Percentiles rank a stretch among this genome's conserved stretches.
Conservation (phyloP, 2,797 vertebrate genomes). For the Cirrhinus mrigala region DNA sequence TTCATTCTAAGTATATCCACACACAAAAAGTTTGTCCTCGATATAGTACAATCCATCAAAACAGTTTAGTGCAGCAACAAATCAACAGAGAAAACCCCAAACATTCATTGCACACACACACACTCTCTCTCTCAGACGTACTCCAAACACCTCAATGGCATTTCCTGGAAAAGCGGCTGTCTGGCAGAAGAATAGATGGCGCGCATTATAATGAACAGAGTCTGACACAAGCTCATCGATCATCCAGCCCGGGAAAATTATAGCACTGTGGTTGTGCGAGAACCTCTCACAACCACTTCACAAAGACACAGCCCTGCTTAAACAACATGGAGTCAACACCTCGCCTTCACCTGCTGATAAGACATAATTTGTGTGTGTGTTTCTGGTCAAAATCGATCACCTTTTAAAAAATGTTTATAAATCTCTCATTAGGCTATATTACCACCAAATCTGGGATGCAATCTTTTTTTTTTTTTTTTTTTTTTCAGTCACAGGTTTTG, state of each 20-base stretch:
- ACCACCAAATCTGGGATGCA: no score
- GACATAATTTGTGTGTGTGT: not conserved
- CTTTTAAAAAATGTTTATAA: no score
- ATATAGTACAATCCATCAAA: conserved; percentile 52
- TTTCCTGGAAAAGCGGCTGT: conserved; percentile 87
- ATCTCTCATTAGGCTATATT: no score
- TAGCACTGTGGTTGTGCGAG: conserved; percentile 71
- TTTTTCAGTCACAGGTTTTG: no score
- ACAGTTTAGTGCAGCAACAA: not conserved
- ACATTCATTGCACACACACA: conserved; percentile 24
- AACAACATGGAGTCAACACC: conserved; percentile 4
- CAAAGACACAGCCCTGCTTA: conserved; percentile 51
- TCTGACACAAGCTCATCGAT: conserved; percentile 92
- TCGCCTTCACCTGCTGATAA: conserved; percentile 13
- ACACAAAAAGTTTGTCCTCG: conserved; percentile 33
- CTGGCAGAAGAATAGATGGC: conserved; percentile 93
- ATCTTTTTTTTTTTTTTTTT: no score
- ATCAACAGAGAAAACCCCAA: conserved; percentile 42
- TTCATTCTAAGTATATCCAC: not conserved
- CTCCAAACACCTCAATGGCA: conserved; percentile 69
- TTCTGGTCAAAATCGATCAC: no score
- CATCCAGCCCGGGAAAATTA: conserved; percentile 84
- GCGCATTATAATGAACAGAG: conserved; percentile 95
- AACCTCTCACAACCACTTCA: conserved; percentile 51
- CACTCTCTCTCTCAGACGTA: conserved; percentile 25